Base-by-base conservation (phyloP, 2,888 invertebrate genomes). In the Epinotia bilunana region DNA sequence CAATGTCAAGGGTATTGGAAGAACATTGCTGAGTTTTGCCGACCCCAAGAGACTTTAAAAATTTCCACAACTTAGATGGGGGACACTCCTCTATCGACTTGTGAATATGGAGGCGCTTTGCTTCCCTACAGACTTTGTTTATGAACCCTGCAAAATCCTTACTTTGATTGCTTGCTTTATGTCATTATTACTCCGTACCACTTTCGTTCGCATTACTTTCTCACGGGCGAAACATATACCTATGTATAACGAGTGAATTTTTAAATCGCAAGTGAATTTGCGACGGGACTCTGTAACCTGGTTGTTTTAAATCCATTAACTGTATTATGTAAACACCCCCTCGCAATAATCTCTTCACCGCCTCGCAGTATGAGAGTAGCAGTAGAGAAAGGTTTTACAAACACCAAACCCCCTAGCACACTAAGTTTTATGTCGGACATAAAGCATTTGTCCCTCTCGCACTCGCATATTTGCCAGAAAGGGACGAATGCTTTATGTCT, bases 291-390 rank as follows among this genome's bases (percentile, higher is more conserved):
- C 33, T 39, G 33, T 61, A 73, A 70, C 70, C 60, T 70, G 58
- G 58, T 79, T 80, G 81, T 84, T 84, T 85, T 86, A 87, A 86
- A 84, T 83, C 86, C 88, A 88, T 88, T 87, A 88, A 83, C 79
- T 79, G 79, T 82, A 83, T 86, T 71, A 74, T 71, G 70, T 74
- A 70, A 74, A 74, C 70, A 74, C 49, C 70, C 63, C 58, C 53
- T 53, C 58, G 74, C 58, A 55, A 70, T 74, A 74, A 74, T 74
- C 70, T 70, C 69, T 74, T 65, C 64, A 71, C 20, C 53, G 39
- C 46, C 33, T 1, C 68, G 58, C 74, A 74, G 64, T 49, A 20
- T 12, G 43, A 46, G 20, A 6, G 46, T 20, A 2, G 13, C 58
- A 70, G 74, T 49, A 71, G 63, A n/a, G 6, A 43, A 33, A 20